phyloP scores from a whole-genome alignment of 2,888 invertebrate genomes.

The Chalcosyrphus nemorum region DNA sequence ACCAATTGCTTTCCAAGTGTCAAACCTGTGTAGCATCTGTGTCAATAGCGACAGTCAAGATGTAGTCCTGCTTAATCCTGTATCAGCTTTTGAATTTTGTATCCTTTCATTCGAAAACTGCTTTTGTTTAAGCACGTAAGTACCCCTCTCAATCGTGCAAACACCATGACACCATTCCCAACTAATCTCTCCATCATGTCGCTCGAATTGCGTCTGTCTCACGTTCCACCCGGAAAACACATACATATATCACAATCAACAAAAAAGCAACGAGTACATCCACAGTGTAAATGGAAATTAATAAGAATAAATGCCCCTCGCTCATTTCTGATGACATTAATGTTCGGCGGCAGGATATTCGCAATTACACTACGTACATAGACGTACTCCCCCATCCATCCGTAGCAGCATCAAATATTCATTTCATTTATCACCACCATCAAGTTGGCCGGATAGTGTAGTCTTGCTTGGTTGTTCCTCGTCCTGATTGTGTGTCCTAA shows the following conservation, averaged over 20 bases:
- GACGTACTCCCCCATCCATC: background rate
- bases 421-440: conserved; percentile 55
- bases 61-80: no score
- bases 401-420: conserved; percentile 48
- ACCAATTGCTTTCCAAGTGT: no score
- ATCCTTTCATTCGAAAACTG: no score
- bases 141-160: no score
- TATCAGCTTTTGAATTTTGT: no score
- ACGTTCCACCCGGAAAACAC: background rate
- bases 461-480: background rate
- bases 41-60: no score
- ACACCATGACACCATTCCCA: background rate
- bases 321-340: conserved; percentile 39
- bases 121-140: no score
- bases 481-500: conserved; percentile 37
- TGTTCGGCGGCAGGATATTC: conserved; percentile 32
- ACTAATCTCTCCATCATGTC: background rate
- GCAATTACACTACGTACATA: conserved; percentile 13
- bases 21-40: no score
- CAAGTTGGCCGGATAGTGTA: background rate
- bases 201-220: background rate
- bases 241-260: conserved; percentile 28
- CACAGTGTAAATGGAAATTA: conserved; percentile 32
- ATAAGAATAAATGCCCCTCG: conserved; percentile 34
- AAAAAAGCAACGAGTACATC: conserved; percentile 16